Base-by-base conservation (phyloP, 2,888 invertebrate genomes). In the Toxonevra muliebris region DNA sequence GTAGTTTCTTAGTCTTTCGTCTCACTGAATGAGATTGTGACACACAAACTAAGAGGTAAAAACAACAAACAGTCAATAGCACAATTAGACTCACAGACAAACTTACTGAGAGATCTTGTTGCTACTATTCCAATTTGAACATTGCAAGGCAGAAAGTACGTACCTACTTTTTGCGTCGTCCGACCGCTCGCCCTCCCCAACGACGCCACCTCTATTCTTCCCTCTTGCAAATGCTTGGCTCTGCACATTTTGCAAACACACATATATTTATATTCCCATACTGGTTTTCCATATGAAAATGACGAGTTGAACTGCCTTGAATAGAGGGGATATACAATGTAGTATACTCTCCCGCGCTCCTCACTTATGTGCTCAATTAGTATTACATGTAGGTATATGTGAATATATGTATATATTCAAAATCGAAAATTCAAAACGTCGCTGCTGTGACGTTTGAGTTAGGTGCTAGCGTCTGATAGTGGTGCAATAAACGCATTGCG, bases 401-500 rank as follows among this genome's bases (percentile, higher is more conserved):
- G 5, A 7, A n/a, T 54, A 20, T 54, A 54, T 13, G 55, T 54
- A 48, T 48, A 15, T 48, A 48, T 48, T 48, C 50, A 48, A 48
- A 48, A 48, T n/a, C 50, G 15, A 48, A 48, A 48, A 48, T n/a
- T 15, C 2, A 8, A 48, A 48, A 48, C 50, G 50, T 15, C 50
- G 50, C 50, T 15, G 50, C 50, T 15, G 30, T n/a, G 41, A 19
- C 17, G 17, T 19, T 43, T 10, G 11, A 15, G 11, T 15, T 17
- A 58, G 50, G 12, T 45, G 45, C 1, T 55, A 40, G 55, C 30
- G 17, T 40, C 48, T 63, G 30, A n/a, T 40, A 19, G 43, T 66
- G 66, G 55, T 61, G 67, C 67, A 68, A 68, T 63, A 63, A 68
- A 68, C 63, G 67, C 63, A 68, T 59, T 68, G 67, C 67, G 67